These are phyloP conservation scores for Chroicocephalus ridibundus DNA, from an alignment of 2,113 vertebrate species.

Conservation along the genomic window DNA sequence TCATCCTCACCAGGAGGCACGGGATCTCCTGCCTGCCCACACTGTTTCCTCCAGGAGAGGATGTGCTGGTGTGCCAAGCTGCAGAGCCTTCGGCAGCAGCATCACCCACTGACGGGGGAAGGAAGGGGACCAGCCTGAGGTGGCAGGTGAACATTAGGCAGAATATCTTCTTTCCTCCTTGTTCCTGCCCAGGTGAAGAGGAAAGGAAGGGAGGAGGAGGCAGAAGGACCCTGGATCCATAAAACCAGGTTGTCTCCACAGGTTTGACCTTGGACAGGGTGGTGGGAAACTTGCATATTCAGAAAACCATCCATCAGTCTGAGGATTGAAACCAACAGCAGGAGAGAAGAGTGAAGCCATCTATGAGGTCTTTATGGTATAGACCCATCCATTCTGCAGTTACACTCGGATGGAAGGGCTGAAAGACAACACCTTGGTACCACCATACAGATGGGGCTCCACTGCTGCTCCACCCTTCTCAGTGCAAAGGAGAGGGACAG, in stretches of 20 bases:
- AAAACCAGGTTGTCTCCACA: not conserved
- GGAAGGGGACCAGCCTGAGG: not conserved
- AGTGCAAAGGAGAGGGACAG: not conserved
- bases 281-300: not conserved
- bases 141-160: not conserved
- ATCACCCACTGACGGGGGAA: not conserved
- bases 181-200: not conserved
- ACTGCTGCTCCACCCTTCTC: not conserved
- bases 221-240: not conserved
- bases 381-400: not conserved
- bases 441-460: not conserved
- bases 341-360: not conserved
- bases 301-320: not conserved
- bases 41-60: not conserved
- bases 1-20: not conserved
- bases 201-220: not conserved
- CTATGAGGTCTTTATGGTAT: not conserved
- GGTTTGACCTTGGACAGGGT: not conserved
- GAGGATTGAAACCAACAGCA: not conserved
- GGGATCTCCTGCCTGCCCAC: slow-evolving; percentile 10
- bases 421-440: not conserved
- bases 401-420: not conserved
- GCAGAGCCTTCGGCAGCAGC: not conserved
- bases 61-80: not conserved
- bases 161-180: not conserved